Conservation (phyloP, 2,113 vertebrate genomes). For the Actinemys pallida region DNA sequence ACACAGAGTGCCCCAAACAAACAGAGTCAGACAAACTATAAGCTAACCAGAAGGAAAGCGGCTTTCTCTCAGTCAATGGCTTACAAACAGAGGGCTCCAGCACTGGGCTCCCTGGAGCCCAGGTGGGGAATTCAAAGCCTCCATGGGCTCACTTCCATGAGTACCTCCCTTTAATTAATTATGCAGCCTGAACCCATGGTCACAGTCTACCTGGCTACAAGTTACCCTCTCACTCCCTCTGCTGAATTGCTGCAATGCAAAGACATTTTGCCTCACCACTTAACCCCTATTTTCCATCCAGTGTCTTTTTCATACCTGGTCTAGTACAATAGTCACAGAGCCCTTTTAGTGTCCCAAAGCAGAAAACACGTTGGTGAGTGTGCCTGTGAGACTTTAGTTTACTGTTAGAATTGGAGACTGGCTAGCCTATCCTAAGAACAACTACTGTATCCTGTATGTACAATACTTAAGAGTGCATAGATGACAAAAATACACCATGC, state of each 20-base stretch:
- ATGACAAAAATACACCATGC: neutral
- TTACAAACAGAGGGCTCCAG: neutral
- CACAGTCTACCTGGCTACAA: neutral
- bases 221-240: neutral
- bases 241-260: neutral
- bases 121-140: neutral
- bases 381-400: neutral
- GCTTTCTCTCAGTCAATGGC: neutral
- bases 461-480: neutral
- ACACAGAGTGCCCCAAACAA: neutral
- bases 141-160: neutral
- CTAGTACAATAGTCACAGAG: no score
- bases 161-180: neutral
- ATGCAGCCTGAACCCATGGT: neutral
- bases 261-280: neutral
- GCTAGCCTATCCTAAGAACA: accelerated
- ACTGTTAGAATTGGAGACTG: neutral
- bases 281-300: neutral
- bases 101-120: neutral
- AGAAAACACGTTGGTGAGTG: neutral
- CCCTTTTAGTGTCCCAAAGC: accelerated
- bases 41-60: neutral
- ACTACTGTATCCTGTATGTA: neutral
- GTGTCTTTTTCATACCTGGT: neutral
- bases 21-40: neutral